Evolutionary conservation across 2,113 vertebrate species (phyloP), one percentile per base, ranked within the genome.

Genomic region (Mionectes macconnelli): DNA sequence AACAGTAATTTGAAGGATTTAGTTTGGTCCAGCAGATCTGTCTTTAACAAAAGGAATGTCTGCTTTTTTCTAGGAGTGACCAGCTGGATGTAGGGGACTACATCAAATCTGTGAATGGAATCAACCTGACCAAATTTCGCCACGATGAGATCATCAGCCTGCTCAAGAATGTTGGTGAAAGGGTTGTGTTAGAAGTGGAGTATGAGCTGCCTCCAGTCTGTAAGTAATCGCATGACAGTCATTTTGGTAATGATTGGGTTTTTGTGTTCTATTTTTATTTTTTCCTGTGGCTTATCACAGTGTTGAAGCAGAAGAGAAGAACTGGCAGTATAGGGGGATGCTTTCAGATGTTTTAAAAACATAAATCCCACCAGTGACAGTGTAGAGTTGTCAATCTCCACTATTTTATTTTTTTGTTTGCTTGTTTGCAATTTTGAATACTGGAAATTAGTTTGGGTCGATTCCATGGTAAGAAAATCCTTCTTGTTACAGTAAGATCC

Each of bases 81-180:
- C 99, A 99, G 97, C 97, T 99, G 96, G 99, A 99, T 89, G 98
- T 99, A 24, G 99, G 99, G 1, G 99, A 99, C 97, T 99, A 99
- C 96, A 99, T 99, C 95, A 99, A 99, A 95, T 98, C 99, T 8
- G 99, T 99, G 23, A 99, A 99, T 63, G 99, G 99, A 77, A 99
- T 99, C 98, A 99, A 99, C 97, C 96, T 99, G 91, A 98, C 99
- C 83, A 99, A 99, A 89, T 99, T 99, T 98, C 98, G 99, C 62
- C 99, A 99, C 1, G 99, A 99, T 7, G 99, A 99, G 97, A 99
- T 99, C 98, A 99, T 99, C 98, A 99, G 99, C 76, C 97, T 99
- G 75, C 98, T 99, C 95, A 99, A 99, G 97, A 99, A 99, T 4
- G 99, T 99, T 9, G 99, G 99, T 1, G 99, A 99, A 93, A 97